phyloP scores from a whole-genome alignment of 2,888 invertebrate genomes.

The Thymelicus lineola region DNA sequence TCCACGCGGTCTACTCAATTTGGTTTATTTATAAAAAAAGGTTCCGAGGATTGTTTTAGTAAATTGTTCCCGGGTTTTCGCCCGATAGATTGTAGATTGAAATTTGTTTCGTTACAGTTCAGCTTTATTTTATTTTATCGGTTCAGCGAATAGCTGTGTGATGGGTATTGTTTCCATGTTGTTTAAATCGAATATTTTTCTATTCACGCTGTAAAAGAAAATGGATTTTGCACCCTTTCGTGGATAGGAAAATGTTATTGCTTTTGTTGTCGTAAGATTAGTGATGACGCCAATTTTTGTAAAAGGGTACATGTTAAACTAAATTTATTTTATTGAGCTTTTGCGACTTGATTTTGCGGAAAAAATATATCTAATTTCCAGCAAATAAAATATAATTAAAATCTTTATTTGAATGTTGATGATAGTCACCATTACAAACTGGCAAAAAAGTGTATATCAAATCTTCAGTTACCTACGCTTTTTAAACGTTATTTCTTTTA shows the following conservation, averaged over 20 bases:
- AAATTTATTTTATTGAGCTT: no score
- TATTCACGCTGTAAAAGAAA: constrained; percentile 34
- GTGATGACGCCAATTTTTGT: constrained; percentile 25
- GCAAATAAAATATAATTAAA: no score
- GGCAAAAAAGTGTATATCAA: no score
- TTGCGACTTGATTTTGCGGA: no score
- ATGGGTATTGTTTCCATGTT: constrained; percentile 30
- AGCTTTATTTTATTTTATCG: constrained; percentile 71
- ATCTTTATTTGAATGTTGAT: no score
- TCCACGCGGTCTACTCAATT: constrained; percentile 41
- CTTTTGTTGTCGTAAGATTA: constrained; percentile 20
- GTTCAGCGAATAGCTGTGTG: constrained; percentile 27
- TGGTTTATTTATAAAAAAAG: constrained; percentile 58
- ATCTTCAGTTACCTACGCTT: no score
- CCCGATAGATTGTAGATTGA: constrained; percentile 66
- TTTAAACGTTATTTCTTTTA: no score
- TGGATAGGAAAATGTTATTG: constrained; percentile 22
- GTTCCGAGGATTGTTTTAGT: constrained; percentile 67
- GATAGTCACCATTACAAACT: no score
- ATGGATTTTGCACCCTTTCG: constrained; percentile 32
- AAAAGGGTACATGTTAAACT: neutral
- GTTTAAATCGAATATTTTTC: constrained; percentile 36
- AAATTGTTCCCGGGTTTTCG: constrained; percentile 61
- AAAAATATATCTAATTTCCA: no score
- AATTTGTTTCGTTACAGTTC: constrained; percentile 67